Base-by-base conservation (phyloP, 2,113 vertebrate genomes). In the Camarhynchus parvulus region DNA sequence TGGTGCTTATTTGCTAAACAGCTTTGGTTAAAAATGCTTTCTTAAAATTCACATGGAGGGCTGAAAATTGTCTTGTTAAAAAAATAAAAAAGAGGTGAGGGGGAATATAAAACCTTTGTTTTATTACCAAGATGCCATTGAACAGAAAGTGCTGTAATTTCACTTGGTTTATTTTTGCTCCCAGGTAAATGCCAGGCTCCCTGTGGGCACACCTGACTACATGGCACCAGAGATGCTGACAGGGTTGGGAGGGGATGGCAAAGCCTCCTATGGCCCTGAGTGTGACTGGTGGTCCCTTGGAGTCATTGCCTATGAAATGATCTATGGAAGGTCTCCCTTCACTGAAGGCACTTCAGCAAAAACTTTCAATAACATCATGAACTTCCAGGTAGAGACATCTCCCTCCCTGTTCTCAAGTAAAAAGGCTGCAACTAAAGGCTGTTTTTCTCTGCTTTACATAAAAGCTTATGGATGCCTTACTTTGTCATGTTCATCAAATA, bases 201-300 rank as follows among this genome's bases (percentile, higher is more conserved):
- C 98, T 5, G 97, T 98, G 80, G 99, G 98, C 68, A 99, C 99
- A 37, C 99, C 98, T 75, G 99, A 99, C 95, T 99, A 99, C 93
- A 98, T 99, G 95, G 99, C 99, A 39, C 99, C 99, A 6, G 99
- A 99, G 96, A 98, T 99, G 81, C 68, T 99, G 68, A 97, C 94
- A 0, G 97, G 98, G 3, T 64, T 98, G 95, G 98, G 95, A 4
- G 98, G 98, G 18, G 98, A 98, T 10, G 97, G 98, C 50, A 98
- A 97, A 72, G 96, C 93, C 70, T 92, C 96, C 58, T 99, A 98
- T 0, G 98, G 99, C 35, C 92, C 97, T 0, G 99, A 99, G 55
- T 99, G 99, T 66, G 99, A 99, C 96, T 99, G 99, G 99, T 99
- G 99, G 99, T 99, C 99, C 4, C 96, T 99, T 3, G 99, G 99